Evolutionary conservation across 2,797 vertebrate species (phyloP).

Genomic region (Helostoma temminkii): DNA sequence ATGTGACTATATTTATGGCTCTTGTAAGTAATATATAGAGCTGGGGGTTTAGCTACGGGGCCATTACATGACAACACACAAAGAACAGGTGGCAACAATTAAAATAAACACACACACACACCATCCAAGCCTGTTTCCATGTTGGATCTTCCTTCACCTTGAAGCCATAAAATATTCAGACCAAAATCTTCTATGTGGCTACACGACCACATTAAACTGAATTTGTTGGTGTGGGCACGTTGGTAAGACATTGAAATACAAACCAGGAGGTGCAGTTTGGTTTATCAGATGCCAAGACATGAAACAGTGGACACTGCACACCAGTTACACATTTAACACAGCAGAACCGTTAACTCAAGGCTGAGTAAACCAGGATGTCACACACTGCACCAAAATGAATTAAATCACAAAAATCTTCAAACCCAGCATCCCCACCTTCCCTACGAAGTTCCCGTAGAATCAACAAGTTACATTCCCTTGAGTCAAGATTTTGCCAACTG

Average conservation of each 20-base stretch:
- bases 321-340: too few relatives aligned
- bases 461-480: background rate
- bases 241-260: too few relatives aligned
- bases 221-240: too few relatives aligned
- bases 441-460: background rate
- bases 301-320: background rate
- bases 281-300: too few relatives aligned
- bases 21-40: conserved; percentile 66
- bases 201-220: too few relatives aligned
- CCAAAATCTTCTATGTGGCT: too few relatives aligned
- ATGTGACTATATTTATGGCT: conserved; percentile 60
- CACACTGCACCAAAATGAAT: too few relatives aligned
- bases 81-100: conserved; percentile 58
- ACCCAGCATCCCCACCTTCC: background rate
- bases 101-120: conserved; percentile 22
- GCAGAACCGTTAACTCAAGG: too few relatives aligned
- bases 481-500: background rate
- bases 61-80: conserved; percentile 48
- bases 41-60: conserved; percentile 51
- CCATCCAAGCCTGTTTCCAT: conserved; percentile 18
- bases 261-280: too few relatives aligned
- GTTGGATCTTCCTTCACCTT: conserved; percentile 7
- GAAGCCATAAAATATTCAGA: conserved; percentile 5
- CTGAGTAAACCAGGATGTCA: too few relatives aligned
- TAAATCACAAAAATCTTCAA: too few relatives aligned